phyloP scores from a whole-genome alignment of 2,797 vertebrate genomes.

The Ptychadena robeensis region DNA sequence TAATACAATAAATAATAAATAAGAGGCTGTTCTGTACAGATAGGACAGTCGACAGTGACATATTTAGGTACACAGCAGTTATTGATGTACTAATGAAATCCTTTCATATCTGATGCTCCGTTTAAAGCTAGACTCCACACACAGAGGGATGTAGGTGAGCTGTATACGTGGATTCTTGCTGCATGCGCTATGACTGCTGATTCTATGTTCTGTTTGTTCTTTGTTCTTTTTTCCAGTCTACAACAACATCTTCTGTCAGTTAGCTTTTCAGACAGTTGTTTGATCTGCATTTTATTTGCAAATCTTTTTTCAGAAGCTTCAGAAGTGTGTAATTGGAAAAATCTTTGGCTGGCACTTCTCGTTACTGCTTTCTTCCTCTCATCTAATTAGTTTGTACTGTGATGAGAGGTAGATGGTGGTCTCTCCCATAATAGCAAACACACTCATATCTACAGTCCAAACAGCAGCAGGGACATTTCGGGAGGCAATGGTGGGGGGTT shows the following conservation, averaged over 20 bases:
- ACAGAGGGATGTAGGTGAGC: background rate
- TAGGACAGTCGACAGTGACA: too few species aligned
- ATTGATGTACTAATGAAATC: too few species aligned
- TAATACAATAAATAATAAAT: too few species aligned
- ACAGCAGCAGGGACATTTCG: constrained; percentile 11
- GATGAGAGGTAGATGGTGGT: constrained; percentile 11
- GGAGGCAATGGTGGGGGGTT: background rate
- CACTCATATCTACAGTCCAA: background rate
- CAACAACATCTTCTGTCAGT: background rate
- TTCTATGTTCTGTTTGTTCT: constrained; percentile 2
- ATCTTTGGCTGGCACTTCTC: constrained; percentile 22
- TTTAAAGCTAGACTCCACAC: background rate
- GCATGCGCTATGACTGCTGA: background rate
- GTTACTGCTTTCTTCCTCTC: constrained; percentile 13
- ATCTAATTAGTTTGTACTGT: constrained; percentile 39
- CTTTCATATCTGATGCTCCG: background rate
- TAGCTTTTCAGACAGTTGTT: constrained; percentile 11
- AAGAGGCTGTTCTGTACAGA: too few species aligned
- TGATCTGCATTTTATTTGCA: constrained; percentile 16
- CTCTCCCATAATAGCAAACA: constrained; percentile 29
- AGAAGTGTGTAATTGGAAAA: constrained; percentile 39
- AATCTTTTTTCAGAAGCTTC: constrained; percentile 10
- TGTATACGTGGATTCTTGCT: background rate
- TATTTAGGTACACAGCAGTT: too few species aligned
- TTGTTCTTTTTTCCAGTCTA: background rate